Conservation (phyloP, 2,888 invertebrate genomes). For the Blera fallax region DNA sequence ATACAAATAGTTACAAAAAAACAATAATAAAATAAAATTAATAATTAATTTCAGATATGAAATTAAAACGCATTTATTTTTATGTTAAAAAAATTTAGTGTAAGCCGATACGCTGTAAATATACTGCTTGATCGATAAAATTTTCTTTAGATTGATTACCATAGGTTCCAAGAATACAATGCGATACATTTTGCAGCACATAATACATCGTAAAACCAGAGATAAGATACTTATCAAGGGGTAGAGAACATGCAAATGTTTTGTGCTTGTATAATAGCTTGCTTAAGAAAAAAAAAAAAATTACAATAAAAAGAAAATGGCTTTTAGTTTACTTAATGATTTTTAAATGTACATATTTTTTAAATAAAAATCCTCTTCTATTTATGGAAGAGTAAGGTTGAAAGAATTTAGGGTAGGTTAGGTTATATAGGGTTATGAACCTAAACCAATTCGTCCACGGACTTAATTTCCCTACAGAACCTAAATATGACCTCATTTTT, state of each 20-base stretch:
- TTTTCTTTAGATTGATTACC: background rate
- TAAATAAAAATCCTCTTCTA: background rate
- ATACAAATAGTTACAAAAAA: background rate
- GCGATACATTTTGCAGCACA: background rate
- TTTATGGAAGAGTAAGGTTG: no score
- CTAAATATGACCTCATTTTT: no score
- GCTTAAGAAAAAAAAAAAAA: background rate
- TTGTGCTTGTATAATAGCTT: background rate
- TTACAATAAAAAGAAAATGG: background rate
- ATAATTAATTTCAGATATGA: background rate
- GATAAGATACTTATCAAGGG: background rate
- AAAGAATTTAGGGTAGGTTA: no score
- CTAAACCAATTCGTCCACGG: no score
- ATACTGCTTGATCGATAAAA: slow-evolving; percentile 30
- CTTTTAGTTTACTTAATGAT: background rate
- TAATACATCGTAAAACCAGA: background rate
- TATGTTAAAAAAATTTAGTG: no score
- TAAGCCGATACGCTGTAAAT: background rate
- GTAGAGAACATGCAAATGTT: background rate
- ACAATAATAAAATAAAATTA: background rate
- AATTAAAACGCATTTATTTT: background rate
- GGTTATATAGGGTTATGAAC: no score
- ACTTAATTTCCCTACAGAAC: no score
- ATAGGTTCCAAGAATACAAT: background rate
- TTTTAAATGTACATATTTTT: background rate